phyloP scores from a whole-genome alignment of 1,140 invertebrate genomes.

The Drosophila virilis region DNA sequence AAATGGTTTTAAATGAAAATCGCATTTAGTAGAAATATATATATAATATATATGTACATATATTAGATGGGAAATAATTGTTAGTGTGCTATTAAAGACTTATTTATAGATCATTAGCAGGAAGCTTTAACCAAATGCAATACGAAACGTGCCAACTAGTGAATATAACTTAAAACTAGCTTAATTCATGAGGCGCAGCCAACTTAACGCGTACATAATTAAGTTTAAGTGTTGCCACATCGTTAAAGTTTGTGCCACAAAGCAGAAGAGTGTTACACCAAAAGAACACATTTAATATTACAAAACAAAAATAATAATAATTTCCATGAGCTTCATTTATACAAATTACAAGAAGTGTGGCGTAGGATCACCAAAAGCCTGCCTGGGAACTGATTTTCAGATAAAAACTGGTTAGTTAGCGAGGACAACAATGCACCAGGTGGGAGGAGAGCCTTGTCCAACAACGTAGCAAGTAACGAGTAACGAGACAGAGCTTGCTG shows the following conservation, averaged over 20 bases:
- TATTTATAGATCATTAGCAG: neutral
- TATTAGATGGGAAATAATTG: neutral
- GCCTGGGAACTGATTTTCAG: neutral
- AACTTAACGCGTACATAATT: neutral
- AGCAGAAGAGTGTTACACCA: neutral
- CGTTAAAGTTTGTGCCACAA: neutral
- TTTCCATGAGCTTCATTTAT: neutral
- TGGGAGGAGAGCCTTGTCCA: too few relatives aligned
- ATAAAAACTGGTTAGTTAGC: neutral
- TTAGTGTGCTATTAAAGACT: neutral
- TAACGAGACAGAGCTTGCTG: neutral
- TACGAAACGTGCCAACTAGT: slow-evolving; percentile 4
- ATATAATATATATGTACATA: slow-evolving; percentile 5
- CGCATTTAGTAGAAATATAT: slow-evolving; percentile 19
- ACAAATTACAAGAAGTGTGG: neutral
- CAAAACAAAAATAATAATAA: neutral
- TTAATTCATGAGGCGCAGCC: neutral
- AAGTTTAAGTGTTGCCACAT: neutral
- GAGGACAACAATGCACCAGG: neutral
- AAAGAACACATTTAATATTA: neutral
- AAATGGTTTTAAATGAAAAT: slow-evolving; percentile 33
- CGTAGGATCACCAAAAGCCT: neutral
- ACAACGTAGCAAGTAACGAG: neutral
- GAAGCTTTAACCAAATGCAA: neutral
- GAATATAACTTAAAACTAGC: neutral